These are phyloP conservation scores for Lasiurus borealis DNA, from an alignment of 2,113 vertebrate genomes.

Conservation along the genomic window DNA sequence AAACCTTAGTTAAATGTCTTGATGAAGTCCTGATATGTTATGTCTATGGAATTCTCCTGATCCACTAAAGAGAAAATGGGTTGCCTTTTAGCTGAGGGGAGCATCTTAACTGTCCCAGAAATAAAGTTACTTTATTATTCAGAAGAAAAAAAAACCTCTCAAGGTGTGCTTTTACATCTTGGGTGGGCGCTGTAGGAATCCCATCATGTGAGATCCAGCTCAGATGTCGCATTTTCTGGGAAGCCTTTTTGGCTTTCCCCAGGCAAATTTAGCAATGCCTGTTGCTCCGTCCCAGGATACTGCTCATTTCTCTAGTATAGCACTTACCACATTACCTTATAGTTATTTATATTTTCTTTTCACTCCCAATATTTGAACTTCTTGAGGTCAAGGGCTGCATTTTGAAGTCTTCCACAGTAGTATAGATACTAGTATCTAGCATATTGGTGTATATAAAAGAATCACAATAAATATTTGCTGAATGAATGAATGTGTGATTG, in stretches of 20 bases:
- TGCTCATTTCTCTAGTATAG: not conserved
- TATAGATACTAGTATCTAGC: not conserved
- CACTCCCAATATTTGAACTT: not conserved
- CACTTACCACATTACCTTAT: not conserved
- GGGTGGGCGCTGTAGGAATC: not conserved
- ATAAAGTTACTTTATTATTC: conserved; percentile 27
- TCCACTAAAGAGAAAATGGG: not conserved
- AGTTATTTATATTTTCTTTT: conserved; percentile 19
- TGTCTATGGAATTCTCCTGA: not conserved
- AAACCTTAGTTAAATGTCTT: conserved; percentile 5
- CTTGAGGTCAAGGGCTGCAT: not conserved
- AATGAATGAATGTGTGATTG: conserved; percentile 29
- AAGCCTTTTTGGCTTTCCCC: not conserved
- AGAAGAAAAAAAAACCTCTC: not conserved
- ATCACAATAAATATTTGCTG: conserved; percentile 46
- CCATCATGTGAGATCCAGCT: not conserved
- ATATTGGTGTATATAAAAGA: not conserved
- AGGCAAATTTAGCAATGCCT: not conserved
- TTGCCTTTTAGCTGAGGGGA: not conserved
- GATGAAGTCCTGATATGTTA: not conserved
- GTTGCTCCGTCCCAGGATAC: not conserved
- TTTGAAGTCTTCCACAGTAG: not conserved
- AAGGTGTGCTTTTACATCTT: conserved; percentile 31
- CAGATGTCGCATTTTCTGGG: not conserved
- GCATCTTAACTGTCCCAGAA: conserved; percentile 5